These are phyloP conservation scores for Tetranychus truncatus DNA, from an alignment of 2,888 invertebrate genomes.

Conservation along the genomic window DNA sequence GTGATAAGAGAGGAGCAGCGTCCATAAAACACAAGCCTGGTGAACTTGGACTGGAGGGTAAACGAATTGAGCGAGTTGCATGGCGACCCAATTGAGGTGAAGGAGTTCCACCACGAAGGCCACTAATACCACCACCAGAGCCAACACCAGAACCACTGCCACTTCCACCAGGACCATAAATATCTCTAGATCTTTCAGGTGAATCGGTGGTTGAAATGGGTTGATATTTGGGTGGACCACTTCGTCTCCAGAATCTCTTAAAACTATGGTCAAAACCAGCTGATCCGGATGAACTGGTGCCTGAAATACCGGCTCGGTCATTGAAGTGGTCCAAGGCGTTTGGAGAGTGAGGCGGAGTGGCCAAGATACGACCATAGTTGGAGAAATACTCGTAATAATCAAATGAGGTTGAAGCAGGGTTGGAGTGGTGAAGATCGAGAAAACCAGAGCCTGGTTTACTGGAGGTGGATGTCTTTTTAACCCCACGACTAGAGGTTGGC, in stretches of 20 bases:
- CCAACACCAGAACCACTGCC: no score
- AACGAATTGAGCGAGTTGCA: background rate
- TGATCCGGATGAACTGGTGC: background rate
- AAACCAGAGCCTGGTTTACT: background rate
- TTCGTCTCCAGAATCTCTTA: constrained; percentile 15
- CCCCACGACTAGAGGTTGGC: background rate
- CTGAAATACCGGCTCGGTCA: background rate
- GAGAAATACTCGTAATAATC: constrained; percentile 23
- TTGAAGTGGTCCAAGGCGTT: background rate
- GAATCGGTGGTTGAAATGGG: constrained; percentile 1
- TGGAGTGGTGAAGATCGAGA: constrained; percentile 5
- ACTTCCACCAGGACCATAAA: background rate
- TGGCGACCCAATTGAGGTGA: background rate
- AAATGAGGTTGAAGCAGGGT: constrained; percentile 3
- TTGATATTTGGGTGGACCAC: constrained; percentile 14
- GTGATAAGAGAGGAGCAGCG: constrained; percentile 14
- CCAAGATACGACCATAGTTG: constrained; percentile 18
- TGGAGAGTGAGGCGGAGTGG: constrained; percentile 11
- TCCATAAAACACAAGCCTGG: background rate
- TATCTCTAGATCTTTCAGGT: constrained; percentile 2
- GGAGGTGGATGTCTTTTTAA: background rate
- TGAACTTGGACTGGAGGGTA: constrained; percentile 7
- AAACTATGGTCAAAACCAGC: background rate
- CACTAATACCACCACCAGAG: background rate
- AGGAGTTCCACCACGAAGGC: background rate